These are phyloP conservation scores for Perca flavescens DNA, from an alignment of 2,113 vertebrate species.

Conservation along the genomic window DNA sequence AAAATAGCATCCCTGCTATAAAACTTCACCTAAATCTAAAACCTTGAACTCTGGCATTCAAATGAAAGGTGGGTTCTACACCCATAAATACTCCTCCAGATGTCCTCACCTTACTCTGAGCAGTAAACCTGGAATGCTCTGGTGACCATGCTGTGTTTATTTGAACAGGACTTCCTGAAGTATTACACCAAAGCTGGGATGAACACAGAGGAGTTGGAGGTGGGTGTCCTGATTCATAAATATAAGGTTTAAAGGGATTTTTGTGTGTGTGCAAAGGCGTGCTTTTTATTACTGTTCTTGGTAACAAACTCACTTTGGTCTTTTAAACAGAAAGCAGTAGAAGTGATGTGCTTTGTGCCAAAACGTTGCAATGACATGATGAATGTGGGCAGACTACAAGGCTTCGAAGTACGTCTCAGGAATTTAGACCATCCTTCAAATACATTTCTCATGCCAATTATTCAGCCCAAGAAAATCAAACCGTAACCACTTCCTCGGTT, in stretches of 20 bases:
- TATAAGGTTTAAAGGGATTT: background rate
- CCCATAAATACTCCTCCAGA: slow-evolving; percentile 69
- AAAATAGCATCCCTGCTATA: slow-evolving; percentile 48
- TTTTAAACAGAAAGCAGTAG: slow-evolving; percentile 88
- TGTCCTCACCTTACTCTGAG: slow-evolving; percentile 53
- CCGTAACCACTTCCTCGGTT: slow-evolving; percentile 13
- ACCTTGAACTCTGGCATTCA: slow-evolving; percentile 42
- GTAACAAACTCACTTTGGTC: background rate
- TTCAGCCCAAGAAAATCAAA: slow-evolving; percentile 19
- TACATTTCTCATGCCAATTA: slow-evolving; percentile 34
- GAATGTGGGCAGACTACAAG: slow-evolving; percentile 93
- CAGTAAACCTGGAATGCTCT: slow-evolving; percentile 53
- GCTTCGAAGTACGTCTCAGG: slow-evolving; percentile 88
- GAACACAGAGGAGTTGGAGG: slow-evolving; percentile 89
- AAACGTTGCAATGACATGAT: slow-evolving; percentile 96
- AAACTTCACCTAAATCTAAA: slow-evolving; percentile 41
- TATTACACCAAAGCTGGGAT: slow-evolving; percentile 92
- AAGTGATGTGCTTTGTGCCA: slow-evolving; percentile 95
- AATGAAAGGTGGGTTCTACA: slow-evolving; percentile 53
- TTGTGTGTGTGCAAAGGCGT: background rate
- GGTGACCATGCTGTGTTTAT: slow-evolving; percentile 77
- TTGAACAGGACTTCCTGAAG: slow-evolving; percentile 91
- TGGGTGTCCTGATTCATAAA: slow-evolving; percentile 52
- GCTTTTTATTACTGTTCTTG: background rate
- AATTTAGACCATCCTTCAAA: slow-evolving; percentile 40